These are phyloP conservation scores for Aethina tumida DNA, from an alignment of 1,140 invertebrate species.

Conservation along the genomic window DNA sequence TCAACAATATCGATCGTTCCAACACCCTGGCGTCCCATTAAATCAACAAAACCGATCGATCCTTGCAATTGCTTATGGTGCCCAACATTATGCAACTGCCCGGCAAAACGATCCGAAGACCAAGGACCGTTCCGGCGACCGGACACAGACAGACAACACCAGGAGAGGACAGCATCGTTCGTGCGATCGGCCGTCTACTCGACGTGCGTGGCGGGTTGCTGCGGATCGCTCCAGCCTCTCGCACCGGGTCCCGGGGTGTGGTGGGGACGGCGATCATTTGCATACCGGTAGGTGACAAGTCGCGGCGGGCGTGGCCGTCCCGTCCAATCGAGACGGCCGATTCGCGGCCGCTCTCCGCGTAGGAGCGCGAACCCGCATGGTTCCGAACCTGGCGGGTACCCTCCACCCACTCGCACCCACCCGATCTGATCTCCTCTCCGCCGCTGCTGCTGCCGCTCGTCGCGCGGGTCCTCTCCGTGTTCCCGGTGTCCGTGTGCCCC, in stretches of 20 bases:
- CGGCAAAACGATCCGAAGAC: too few species aligned
- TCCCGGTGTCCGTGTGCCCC: background rate
- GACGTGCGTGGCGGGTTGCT: slow-evolving; percentile 22
- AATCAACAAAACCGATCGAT: too few species aligned
- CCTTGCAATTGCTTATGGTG: too few species aligned
- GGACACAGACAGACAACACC: background rate
- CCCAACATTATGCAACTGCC: too few species aligned
- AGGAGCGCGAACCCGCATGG: slow-evolving; percentile 32
- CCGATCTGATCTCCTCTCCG: slow-evolving; percentile 8
- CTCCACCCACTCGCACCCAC: slow-evolving; percentile 21
- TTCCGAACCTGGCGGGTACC: slow-evolving; percentile 27
- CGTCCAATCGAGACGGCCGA: slow-evolving; percentile 28
- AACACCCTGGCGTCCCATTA: too few species aligned
- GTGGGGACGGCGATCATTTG: slow-evolving; percentile 32
- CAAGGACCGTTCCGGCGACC: background rate
- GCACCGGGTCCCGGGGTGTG: slow-evolving; percentile 22
- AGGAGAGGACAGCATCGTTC: slow-evolving; percentile 7
- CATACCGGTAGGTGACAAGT: slow-evolving; percentile 38
- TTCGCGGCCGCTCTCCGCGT: slow-evolving; percentile 26
- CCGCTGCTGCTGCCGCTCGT: slow-evolving; percentile 5
- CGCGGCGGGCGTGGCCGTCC: slow-evolving; percentile 28
- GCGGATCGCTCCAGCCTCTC: slow-evolving; percentile 10
- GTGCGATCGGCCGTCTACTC: slow-evolving; percentile 7
- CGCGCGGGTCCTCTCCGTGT: background rate
- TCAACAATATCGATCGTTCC: too few species aligned